Conservation (phyloP, 2,113 vertebrate species). For the Amphilophus citrinellus region DNA sequence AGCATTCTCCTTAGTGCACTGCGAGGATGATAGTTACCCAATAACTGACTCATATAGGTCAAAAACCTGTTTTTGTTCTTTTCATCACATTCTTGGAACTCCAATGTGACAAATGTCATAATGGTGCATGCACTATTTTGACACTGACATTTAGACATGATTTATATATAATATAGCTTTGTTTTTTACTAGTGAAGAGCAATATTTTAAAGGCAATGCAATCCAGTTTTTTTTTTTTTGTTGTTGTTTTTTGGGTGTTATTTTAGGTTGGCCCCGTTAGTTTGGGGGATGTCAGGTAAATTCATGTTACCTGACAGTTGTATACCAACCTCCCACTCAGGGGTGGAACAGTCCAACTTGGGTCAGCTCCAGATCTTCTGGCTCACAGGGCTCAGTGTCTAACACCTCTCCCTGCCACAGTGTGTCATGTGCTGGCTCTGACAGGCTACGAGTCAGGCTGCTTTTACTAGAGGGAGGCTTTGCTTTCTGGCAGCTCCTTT, state of each 20-base stretch:
- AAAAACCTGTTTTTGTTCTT: neutral
- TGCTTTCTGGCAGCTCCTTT: slow-evolving; percentile 49
- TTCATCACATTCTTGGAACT: neutral
- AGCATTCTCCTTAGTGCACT: slow-evolving; percentile 26
- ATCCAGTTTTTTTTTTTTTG: neutral
- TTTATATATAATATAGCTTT: neutral
- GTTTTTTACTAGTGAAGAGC: neutral
- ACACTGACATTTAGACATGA: neutral
- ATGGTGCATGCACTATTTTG: neutral
- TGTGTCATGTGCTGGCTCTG: slow-evolving; percentile 57
- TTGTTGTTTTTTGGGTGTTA: neutral
- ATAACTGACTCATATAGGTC: neutral
- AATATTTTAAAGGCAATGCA: neutral
- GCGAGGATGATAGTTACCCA: slow-evolving; percentile 13
- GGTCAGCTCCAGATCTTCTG: slow-evolving; percentile 38
- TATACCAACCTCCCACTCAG: slow-evolving; percentile 33
- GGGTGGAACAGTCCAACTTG: slow-evolving; percentile 37
- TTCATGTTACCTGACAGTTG: slow-evolving; percentile 26
- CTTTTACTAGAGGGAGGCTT: slow-evolving; percentile 19
- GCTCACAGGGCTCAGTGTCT: slow-evolving; percentile 48
- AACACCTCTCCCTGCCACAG: slow-evolving; percentile 38
- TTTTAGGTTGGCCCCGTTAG: slow-evolving; percentile 27
- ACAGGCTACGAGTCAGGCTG: slow-evolving; percentile 33
- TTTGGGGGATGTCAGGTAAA: slow-evolving; percentile 15
- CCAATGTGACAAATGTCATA: neutral